Percentiles rank a stretch among this genome's conserved stretches.
These are phyloP conservation scores for Notocelia uddmanniana DNA, from an alignment of 2,888 invertebrate species.

Conservation along the genomic window DNA sequence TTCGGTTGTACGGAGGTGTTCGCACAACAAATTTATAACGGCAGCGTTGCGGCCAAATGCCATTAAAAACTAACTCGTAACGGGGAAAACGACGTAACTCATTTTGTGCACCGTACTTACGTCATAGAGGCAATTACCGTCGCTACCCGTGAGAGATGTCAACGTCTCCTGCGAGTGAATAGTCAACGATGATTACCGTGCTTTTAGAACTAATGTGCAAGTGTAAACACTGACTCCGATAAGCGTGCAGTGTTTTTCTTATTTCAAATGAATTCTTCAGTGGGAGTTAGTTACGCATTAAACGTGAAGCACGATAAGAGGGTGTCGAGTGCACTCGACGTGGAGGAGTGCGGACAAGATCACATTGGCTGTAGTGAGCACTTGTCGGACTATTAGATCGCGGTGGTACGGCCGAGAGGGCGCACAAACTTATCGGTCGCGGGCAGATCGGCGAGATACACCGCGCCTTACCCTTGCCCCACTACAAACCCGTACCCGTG, in stretches of 20 bases:
- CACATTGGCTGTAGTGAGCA: slow-evolving; percentile 60
- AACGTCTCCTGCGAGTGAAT: slow-evolving; percentile 52
- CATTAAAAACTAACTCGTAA: slow-evolving; percentile 39
- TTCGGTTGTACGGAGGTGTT: neutral
- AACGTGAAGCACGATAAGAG: slow-evolving; percentile 57
- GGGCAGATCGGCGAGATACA: slow-evolving; percentile 75
- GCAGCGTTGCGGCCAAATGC: slow-evolving; percentile 9
- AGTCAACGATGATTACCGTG: slow-evolving; percentile 54
- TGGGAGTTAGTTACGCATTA: slow-evolving; percentile 55
- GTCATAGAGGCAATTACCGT: slow-evolving; percentile 45
- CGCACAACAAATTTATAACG: slow-evolving; percentile 17
- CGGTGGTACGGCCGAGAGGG: slow-evolving; percentile 59
- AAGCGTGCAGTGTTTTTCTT: slow-evolving; percentile 17
- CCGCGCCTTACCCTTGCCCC: slow-evolving; percentile 62
- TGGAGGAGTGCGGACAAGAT: slow-evolving; percentile 57
- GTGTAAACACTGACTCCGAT: slow-evolving; percentile 9
- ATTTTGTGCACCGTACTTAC: slow-evolving; percentile 40
- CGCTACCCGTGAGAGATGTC: slow-evolving; percentile 51
- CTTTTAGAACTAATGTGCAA: slow-evolving; percentile 45
- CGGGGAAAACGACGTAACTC: slow-evolving; percentile 33
- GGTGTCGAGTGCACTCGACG: slow-evolving; percentile 51
- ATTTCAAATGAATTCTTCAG: slow-evolving; percentile 34
- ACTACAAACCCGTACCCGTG: slow-evolving; percentile 44
- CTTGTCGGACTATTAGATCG: slow-evolving; percentile 63
- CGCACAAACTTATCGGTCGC: slow-evolving; percentile 60